Evolutionary conservation across 2,797 vertebrate species (phyloP).

Genomic region (Oreonectes daqikongensis): DNA sequence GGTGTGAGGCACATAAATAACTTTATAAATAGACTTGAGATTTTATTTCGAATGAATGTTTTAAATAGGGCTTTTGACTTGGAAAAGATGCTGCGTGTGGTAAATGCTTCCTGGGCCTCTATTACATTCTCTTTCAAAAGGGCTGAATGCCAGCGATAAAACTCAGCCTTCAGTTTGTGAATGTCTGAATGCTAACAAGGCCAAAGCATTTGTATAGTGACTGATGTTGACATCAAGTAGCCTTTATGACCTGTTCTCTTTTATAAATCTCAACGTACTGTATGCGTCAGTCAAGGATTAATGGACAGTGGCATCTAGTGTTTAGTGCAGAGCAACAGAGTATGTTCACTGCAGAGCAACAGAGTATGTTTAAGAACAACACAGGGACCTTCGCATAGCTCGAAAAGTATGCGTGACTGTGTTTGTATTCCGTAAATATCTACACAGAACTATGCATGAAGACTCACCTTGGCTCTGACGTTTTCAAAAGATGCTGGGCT

Average conservation of each 20-base stretch:
- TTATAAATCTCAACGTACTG: neutral
- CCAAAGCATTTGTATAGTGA: slow-evolving; percentile 1
- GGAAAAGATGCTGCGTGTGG: neutral
- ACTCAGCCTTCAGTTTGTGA: slow-evolving; percentile 12
- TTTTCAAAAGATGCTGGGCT: slow-evolving; percentile 90
- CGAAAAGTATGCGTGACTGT: neutral
- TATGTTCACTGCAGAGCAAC: slow-evolving; percentile 39
- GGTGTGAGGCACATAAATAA: slow-evolving; percentile 16
- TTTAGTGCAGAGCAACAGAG: slow-evolving; percentile 28
- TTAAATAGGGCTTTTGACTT: neutral
- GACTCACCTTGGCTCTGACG: slow-evolving; percentile 86
- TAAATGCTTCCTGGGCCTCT: neutral
- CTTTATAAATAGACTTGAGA: neutral
- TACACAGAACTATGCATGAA: neutral
- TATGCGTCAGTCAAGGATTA: slow-evolving; percentile 7
- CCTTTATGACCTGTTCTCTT: neutral
- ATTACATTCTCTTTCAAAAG: slow-evolving; percentile 16
- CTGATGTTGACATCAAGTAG: neutral
- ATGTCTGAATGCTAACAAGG: neutral
- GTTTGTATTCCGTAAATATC: neutral
- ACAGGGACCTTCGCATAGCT: neutral
- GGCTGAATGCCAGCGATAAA: slow-evolving; percentile 4
- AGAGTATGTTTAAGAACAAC: neutral
- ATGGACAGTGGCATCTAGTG: slow-evolving; percentile 57
- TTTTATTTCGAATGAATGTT: neutral